Percentiles rank a stretch among this genome's conserved stretches.
Conservation (phyloP, 2,113 vertebrate species). For the Lichenostomus cassidix region DNA sequence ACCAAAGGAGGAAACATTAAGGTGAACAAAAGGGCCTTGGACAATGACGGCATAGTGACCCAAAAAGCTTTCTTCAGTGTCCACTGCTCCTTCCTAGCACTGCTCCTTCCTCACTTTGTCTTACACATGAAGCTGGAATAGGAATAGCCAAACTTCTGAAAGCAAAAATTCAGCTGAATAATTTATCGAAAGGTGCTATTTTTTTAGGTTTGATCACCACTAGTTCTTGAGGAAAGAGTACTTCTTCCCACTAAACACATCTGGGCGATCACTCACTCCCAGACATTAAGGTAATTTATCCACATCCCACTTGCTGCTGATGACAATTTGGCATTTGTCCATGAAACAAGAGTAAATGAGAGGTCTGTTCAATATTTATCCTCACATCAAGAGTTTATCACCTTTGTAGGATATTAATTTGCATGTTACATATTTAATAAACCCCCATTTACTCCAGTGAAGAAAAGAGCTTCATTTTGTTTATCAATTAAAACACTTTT, state of each 20-base stretch:
- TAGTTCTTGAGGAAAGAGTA: background rate
- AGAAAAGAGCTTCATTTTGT: background rate
- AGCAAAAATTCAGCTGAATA: background rate
- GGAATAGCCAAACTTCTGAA: background rate
- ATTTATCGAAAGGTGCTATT: background rate
- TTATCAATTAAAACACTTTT: background rate
- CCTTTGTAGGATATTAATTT: background rate
- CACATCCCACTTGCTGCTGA: background rate
- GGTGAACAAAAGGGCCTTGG: background rate
- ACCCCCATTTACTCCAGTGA: background rate
- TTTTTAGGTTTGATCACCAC: background rate
- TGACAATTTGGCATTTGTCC: background rate
- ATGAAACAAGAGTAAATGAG: background rate
- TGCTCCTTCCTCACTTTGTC: accelerated
- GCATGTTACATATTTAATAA: background rate
- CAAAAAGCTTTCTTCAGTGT: background rate
- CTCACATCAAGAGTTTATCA: background rate
- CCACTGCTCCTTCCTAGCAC: background rate
- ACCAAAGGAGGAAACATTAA: background rate
- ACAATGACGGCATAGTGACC: background rate
- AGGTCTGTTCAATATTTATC: background rate
- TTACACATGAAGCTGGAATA: background rate
- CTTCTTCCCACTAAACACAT: background rate
- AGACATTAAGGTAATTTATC: background rate
- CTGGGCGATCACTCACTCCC: background rate